Conservation (phyloP, 2,797 vertebrate genomes). For the Ceryle rudis region DNA sequence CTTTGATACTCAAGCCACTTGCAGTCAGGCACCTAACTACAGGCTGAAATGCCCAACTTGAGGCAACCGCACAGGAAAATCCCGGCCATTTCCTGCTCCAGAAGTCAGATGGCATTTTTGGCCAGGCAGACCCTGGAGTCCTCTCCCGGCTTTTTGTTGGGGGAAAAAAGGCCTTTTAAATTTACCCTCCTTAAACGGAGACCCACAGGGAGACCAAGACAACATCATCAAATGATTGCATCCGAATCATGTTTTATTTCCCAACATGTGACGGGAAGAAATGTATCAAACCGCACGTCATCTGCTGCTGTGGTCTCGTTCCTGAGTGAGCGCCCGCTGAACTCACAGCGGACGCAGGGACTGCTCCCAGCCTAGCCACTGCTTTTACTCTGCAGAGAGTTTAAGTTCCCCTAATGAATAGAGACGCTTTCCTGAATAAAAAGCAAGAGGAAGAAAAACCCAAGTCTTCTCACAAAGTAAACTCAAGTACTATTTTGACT, state of each 20-base stretch:
- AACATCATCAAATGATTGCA: background rate
- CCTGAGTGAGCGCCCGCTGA: background rate
- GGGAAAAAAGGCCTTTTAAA: background rate
- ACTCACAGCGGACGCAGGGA: background rate
- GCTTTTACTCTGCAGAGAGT: background rate
- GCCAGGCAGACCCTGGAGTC: background rate
- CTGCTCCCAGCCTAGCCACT: background rate
- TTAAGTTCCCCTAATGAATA: background rate
- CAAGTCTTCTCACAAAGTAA: background rate
- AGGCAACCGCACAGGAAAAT: background rate
- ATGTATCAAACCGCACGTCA: background rate
- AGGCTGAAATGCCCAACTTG: background rate
- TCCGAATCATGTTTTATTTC: background rate
- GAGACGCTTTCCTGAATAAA: background rate
- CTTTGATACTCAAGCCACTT: background rate
- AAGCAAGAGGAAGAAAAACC: background rate
- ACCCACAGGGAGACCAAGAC: background rate
- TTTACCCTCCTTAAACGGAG: background rate
- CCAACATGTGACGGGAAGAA: background rate
- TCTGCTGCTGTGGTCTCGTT: accelerated
- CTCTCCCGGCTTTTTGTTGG: background rate
- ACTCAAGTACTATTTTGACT: background rate
- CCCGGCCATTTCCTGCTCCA: accelerated
- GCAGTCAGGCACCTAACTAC: background rate
- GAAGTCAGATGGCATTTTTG: background rate